A percentile compares a stretch with the other conserved stretches of the same genome.
Evolutionary conservation across 2,113 vertebrate genomes (phyloP).

Genomic region (Asarcornis scutulata): DNA sequence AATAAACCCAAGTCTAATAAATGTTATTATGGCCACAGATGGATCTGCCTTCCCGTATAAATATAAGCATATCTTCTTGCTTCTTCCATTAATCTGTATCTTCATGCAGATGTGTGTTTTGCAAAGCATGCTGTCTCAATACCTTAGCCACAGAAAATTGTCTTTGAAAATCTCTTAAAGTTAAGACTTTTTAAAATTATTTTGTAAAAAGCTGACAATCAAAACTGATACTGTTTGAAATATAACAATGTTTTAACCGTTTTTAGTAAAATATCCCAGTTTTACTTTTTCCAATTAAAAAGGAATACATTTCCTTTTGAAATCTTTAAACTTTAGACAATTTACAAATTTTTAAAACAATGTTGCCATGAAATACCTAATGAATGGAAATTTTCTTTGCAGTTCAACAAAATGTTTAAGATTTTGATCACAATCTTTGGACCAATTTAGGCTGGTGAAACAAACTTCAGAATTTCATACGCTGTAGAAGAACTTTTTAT

Average conservation of each 20-base stretch:
- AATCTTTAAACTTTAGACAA: neutral
- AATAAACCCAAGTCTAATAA: constrained; percentile 19
- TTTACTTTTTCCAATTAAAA: neutral
- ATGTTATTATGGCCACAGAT: neutral
- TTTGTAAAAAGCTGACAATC: neutral
- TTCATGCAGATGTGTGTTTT: neutral
- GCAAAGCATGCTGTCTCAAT: neutral
- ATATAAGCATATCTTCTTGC: neutral
- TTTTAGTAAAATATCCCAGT: neutral
- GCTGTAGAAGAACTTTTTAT: neutral
- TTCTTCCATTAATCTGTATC: neutral
- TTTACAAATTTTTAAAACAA: neutral
- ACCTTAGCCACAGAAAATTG: neutral
- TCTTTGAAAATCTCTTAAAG: neutral
- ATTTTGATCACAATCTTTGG: neutral
- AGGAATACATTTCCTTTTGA: neutral
- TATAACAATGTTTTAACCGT: neutral
- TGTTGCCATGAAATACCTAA: neutral
- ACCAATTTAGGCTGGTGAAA: neutral
- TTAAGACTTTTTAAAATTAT: neutral
- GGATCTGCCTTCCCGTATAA: neutral
- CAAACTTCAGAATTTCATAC: neutral
- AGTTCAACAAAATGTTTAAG: neutral
- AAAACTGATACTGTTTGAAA: neutral
- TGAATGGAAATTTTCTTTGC: neutral